These are phyloP conservation scores for Pyrrhosoma nymphula DNA, from an alignment of 2,888 invertebrate genomes.

Conservation along the genomic window DNA sequence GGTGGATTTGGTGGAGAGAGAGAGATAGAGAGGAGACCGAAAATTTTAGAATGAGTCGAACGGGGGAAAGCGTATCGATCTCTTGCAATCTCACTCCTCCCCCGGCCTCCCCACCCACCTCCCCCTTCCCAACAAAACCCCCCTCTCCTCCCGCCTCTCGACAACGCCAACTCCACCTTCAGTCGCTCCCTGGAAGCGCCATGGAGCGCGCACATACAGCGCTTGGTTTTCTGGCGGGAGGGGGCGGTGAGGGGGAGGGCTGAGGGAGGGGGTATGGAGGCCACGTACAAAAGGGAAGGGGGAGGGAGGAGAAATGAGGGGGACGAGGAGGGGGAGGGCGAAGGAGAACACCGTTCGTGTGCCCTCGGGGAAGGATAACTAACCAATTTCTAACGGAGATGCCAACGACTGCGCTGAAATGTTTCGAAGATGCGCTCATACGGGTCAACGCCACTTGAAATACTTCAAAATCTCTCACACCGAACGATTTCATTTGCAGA, in stretches of 20 bases:
- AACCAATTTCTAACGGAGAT: slow-evolving; percentile 67
- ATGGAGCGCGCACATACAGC: not conserved
- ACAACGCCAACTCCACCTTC: not conserved
- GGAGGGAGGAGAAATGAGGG: not conserved
- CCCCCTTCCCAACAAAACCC: not conserved
- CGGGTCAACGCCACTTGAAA: slow-evolving; percentile 62
- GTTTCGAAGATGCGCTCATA: slow-evolving; percentile 65
- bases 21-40: slow-evolving; percentile 4
- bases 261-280: not conserved
- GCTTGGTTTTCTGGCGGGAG: not conserved
- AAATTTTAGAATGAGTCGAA: slow-evolving; percentile 67
- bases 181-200: slow-evolving; percentile 16
- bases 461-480: not conserved
- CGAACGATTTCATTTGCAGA: not conserved
- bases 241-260: not conserved
- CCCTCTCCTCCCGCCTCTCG: not conserved
- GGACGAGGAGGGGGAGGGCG: not conserved
- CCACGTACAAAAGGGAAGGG: not conserved
- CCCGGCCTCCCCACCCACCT: not conserved
- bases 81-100: slow-evolving; percentile 44
- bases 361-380: slow-evolving; percentile 46
- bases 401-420: slow-evolving; percentile 58
- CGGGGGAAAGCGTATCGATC: slow-evolving; percentile 52
- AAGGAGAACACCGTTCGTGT: slow-evolving; percentile 45
- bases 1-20: not conserved